A percentile compares a stretch with the other conserved stretches of the same genome.
Evolutionary conservation across 2,113 vertebrate genomes (phyloP).

Genomic region (Hipposideros armiger): DNA sequence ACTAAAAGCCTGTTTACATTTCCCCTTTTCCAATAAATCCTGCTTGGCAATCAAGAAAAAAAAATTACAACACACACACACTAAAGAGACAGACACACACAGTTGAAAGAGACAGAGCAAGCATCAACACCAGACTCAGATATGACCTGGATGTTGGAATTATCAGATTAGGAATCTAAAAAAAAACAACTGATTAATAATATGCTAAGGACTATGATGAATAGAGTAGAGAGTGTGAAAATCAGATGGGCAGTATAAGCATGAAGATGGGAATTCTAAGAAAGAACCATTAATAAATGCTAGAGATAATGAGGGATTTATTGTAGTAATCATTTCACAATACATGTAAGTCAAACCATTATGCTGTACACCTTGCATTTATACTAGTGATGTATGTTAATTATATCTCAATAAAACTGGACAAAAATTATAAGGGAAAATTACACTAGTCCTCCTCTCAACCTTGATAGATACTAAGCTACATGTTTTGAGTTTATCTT

Average conservation of each 20-base stretch:
- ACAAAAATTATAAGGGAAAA: neutral
- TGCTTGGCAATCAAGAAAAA: neutral
- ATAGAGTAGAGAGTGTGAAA: neutral
- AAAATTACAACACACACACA: neutral
- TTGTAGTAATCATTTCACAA: neutral
- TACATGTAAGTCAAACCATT: neutral
- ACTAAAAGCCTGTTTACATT: neutral
- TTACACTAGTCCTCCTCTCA: neutral
- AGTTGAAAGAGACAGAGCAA: neutral
- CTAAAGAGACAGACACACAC: neutral
- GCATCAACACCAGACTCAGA: neutral
- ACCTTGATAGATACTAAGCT: neutral
- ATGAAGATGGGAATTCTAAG: neutral
- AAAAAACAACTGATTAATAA: neutral
- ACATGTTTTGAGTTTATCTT: conserved; percentile 10
- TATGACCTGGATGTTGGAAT: neutral
- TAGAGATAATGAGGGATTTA: neutral
- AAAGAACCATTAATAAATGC: neutral
- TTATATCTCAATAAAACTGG: neutral
- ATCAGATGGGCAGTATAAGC: neutral
- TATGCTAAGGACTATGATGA: neutral
- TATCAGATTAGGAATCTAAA: neutral
- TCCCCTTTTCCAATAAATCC: neutral
- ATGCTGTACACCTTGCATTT: neutral
- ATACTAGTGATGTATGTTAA: neutral